phyloP scores from a whole-genome alignment of 37 sponge, comb jelly and placozoan genomes.

The Chondrosia reniformis region DNA sequence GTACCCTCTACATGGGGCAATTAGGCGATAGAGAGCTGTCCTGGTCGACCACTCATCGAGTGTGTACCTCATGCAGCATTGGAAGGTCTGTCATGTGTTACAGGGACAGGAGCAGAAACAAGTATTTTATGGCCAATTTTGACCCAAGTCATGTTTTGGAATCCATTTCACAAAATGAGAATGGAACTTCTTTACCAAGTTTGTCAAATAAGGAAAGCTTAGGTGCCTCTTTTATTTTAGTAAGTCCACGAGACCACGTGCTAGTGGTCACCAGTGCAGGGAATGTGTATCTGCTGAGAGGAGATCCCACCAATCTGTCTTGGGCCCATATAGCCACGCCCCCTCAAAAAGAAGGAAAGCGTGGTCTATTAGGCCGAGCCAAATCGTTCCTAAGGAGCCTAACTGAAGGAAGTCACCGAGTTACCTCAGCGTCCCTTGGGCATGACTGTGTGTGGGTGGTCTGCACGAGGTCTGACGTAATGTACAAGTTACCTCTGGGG shows the following conservation, averaged over 20 bases:
- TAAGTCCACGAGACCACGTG: conserved; percentile 16
- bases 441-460: conserved; percentile 10
- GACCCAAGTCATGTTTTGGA: too few species aligned
- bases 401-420: too few species aligned
- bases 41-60: too few species aligned
- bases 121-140: background rate
- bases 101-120: background rate
- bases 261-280: background rate
- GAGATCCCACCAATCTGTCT: too few species aligned
- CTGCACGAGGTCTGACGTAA: background rate
- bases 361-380: conserved; percentile 6
- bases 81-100: background rate
- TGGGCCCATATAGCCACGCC: background rate
- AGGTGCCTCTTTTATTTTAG: background rate
- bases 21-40: background rate
- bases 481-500: background rate
- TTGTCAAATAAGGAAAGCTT: too few species aligned
- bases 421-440: too few species aligned
- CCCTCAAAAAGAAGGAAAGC: too few species aligned
- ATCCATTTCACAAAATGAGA: too few species aligned
- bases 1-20: background rate
- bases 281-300: background rate
- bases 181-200: background rate
- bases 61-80: background rate
- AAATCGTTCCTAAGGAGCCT: background rate